Conservation (phyloP, 2,113 vertebrate species). For the Orycteropus afer region DNA sequence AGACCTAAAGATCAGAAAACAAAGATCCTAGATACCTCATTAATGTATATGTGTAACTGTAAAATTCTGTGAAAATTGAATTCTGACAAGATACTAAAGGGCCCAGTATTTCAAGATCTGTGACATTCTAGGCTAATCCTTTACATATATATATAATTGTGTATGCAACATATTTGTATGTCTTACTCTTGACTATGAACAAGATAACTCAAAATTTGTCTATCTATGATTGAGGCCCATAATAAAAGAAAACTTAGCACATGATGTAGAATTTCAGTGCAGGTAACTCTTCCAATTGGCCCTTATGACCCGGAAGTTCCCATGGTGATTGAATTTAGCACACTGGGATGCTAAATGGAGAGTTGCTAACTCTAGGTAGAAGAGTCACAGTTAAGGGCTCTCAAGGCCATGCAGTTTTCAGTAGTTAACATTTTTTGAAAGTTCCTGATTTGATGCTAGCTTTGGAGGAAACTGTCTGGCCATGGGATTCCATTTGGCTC, state of each 20-base stretch:
- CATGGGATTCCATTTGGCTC: not conserved
- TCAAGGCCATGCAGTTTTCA: not conserved
- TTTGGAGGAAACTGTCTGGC: not conserved
- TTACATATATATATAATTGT: not conserved
- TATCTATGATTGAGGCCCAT: not conserved
- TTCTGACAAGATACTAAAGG: not conserved
- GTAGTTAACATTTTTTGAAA: not conserved
- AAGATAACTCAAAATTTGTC: not conserved
- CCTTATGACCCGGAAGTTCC: not conserved
- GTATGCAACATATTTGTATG: not conserved
- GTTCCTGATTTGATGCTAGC: not conserved
- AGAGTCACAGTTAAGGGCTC: not conserved
- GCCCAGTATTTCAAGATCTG: not conserved
- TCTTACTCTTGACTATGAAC: not conserved
- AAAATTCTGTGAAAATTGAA: not conserved
- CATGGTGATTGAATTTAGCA: not conserved
- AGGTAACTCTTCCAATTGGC: not conserved
- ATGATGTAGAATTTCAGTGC: not conserved
- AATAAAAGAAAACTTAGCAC: not conserved
- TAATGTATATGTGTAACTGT: not conserved
- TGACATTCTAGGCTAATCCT: not conserved
- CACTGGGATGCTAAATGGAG: not conserved
- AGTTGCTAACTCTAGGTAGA: not conserved
- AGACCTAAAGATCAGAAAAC: conserved; percentile 1
- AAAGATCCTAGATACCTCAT: not conserved